These are phyloP conservation scores for Pachyramphus minor DNA, from an alignment of 2,113 vertebrate genomes.

Conservation along the genomic window DNA sequence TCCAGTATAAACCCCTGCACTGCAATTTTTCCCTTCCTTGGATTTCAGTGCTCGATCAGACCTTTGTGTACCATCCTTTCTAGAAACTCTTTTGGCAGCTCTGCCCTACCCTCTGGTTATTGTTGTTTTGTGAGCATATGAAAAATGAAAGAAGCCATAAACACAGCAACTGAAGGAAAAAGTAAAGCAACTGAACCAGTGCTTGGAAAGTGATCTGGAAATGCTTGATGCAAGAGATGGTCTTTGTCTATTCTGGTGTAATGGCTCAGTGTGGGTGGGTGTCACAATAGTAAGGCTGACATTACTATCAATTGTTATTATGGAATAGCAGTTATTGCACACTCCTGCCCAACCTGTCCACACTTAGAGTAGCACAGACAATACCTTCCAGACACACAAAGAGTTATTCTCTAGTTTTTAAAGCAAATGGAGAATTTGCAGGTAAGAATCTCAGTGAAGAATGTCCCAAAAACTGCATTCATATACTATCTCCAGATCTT, in stretches of 20 bases:
- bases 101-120: neutral
- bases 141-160: neutral
- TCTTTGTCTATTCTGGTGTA: neutral
- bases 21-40: neutral
- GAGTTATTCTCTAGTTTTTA: neutral
- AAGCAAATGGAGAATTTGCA: neutral
- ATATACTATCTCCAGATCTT: neutral
- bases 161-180: neutral
- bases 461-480: neutral
- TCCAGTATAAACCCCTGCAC: neutral
- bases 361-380: neutral
- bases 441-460: neutral
- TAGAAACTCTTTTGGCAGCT: neutral
- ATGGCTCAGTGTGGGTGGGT: neutral
- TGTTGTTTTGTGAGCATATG: neutral
- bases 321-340: neutral
- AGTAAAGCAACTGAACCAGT: neutral
- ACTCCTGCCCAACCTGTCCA: neutral
- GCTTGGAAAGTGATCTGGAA: neutral
- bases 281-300: neutral
- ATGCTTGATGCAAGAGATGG: neutral
- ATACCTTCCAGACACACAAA: neutral
- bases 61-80: neutral
- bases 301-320: neutral
- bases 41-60: neutral